These are phyloP conservation scores for Myiotriccus ornatus DNA, from an alignment of 2,797 vertebrate genomes.

Conservation along the genomic window DNA sequence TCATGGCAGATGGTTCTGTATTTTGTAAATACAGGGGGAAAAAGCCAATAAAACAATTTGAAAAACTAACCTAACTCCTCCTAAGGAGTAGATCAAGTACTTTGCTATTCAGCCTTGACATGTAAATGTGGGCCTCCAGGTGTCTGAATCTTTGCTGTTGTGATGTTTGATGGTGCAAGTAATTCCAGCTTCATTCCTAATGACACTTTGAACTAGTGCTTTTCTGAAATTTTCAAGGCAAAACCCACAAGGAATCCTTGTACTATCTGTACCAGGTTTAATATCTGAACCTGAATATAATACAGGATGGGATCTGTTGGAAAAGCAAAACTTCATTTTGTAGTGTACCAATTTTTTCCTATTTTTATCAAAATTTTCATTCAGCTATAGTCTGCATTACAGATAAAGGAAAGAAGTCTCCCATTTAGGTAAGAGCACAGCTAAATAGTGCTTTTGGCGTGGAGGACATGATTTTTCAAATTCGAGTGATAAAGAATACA, in stretches of 20 bases:
- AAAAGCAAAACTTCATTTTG: not conserved
- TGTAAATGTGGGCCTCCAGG: not conserved
- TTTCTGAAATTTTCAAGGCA: not conserved
- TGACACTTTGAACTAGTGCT: not conserved
- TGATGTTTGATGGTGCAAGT: not conserved
- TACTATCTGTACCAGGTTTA: not conserved
- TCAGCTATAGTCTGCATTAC: not conserved
- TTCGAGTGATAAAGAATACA: not conserved
- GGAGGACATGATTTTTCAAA: not conserved
- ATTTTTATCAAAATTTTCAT: not conserved
- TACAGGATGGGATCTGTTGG: not conserved
- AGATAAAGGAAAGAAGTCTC: not conserved
- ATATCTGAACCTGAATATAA: not conserved
- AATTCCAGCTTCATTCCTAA: not conserved
- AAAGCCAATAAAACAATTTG: not conserved
- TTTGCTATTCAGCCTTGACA: not conserved
- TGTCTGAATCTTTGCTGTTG: not conserved
- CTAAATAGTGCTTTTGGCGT: not conserved
- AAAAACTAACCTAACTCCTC: not conserved
- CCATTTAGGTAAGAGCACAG: not conserved
- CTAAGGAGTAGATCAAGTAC: not conserved
- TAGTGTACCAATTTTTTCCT: not conserved
- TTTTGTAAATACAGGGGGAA: not conserved
- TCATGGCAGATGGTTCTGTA: not conserved
- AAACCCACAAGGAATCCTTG: not conserved